phyloP scores from a whole-genome alignment of 2,888 invertebrate species.

The Dynastes maya region DNA sequence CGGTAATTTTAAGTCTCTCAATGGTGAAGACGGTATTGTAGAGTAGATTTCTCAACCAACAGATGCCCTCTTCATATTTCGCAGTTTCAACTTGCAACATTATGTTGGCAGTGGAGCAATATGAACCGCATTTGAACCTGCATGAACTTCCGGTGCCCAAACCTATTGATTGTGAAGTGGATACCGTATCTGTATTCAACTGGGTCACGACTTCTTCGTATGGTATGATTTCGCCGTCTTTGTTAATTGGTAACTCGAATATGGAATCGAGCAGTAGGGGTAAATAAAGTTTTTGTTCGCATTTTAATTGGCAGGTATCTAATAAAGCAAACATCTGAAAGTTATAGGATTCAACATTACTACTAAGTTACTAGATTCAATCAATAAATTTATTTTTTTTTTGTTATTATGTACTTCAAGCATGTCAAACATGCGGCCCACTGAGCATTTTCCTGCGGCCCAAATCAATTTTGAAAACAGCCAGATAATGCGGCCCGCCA shows the following conservation, averaged over 20 bases:
- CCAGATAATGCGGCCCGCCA: too few species aligned
- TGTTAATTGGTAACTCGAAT: slow-evolving; percentile 82
- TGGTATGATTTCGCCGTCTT: slow-evolving; percentile 73
- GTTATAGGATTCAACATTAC: neutral
- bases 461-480: too few species aligned
- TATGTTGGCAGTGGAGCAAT: slow-evolving; percentile 78
- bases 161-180: slow-evolving; percentile 77
- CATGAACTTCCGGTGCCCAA: slow-evolving; percentile 70
- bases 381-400: too few species aligned
- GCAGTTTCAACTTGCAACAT: slow-evolving; percentile 83
- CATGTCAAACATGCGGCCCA: too few species aligned
- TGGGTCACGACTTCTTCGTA: slow-evolving; percentile 85
- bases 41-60: slow-evolving; percentile 84
- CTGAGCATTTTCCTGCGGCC: too few species aligned
- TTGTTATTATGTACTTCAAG: too few species aligned
- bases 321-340: slow-evolving; percentile 80
- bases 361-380: too few species aligned
- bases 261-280: slow-evolving; percentile 83
- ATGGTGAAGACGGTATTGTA: slow-evolving; percentile 80
- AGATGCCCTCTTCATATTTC: slow-evolving; percentile 83
- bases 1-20: slow-evolving; percentile 84
- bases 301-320: slow-evolving; percentile 78
- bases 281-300: slow-evolving; percentile 79
- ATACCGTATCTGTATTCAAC: slow-evolving; percentile 83
- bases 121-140: slow-evolving; percentile 83